These are phyloP conservation scores for Gulo gulo DNA, from an alignment of 2,113 vertebrate species.

Conservation along the genomic window DNA sequence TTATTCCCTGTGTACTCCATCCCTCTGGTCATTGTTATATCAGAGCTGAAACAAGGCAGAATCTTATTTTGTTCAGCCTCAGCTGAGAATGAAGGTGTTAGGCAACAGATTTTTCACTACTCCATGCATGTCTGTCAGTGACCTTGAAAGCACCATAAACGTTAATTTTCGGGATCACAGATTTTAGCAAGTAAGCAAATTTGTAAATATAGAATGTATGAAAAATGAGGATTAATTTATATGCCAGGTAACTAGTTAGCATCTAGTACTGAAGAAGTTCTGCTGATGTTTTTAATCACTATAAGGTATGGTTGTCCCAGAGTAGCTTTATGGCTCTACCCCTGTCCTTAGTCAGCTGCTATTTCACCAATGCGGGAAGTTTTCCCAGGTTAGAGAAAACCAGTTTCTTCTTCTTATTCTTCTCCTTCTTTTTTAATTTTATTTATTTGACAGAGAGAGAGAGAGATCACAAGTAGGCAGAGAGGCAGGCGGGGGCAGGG, in stretches of 20 bases:
- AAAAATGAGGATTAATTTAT: slow-evolving; percentile 12
- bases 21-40: neutral
- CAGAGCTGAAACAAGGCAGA: neutral
- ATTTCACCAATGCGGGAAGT: neutral
- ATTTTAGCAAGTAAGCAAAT: neutral
- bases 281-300: neutral
- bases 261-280: neutral
- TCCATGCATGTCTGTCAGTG: neutral
- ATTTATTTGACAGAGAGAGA: too few species aligned
- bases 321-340: neutral
- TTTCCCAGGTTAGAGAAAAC: neutral
- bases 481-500: too few species aligned
- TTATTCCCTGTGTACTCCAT: neutral
- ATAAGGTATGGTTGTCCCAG: neutral
- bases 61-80: neutral
- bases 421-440: too few species aligned
- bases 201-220: neutral
- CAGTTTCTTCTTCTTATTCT: neutral
- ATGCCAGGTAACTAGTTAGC: neutral
- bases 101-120: neutral
- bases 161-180: neutral
- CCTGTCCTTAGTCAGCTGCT: neutral
- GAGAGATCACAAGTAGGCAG: too few species aligned
- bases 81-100: neutral
- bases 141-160: neutral